Evolutionary conservation across 2,113 vertebrate genomes (phyloP).

Genomic region (Rana temporaria): DNA sequence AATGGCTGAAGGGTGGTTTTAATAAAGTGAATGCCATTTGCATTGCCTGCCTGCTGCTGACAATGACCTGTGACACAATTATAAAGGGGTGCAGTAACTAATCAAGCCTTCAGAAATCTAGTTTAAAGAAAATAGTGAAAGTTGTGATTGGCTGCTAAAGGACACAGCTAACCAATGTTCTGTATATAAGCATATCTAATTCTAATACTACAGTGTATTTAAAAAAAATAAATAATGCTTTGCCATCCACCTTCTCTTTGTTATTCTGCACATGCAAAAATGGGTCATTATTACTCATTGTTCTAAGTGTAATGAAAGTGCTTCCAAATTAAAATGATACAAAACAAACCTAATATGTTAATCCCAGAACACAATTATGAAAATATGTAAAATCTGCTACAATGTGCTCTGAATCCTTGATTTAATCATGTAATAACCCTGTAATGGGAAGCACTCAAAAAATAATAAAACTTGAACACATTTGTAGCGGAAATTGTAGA

Average conservation of each 20-base stretch:
- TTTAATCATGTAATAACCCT: slow-evolving; percentile 12
- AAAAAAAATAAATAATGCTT: too few species aligned
- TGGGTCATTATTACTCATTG: slow-evolving; percentile 14
- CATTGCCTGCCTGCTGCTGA: too few species aligned
- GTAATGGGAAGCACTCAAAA: background rate
- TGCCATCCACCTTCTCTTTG: background rate
- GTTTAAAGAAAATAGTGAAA: too few species aligned
- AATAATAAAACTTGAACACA: background rate
- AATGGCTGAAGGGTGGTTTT: too few species aligned
- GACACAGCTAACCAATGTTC: too few species aligned
- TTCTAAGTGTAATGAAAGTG: background rate
- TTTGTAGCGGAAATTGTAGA: background rate
- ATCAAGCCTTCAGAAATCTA: too few species aligned
- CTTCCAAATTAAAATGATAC: slow-evolving; percentile 4
- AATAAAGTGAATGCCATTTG: too few species aligned
- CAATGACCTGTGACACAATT: too few species aligned
- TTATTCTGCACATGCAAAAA: background rate
- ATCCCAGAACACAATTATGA: background rate
- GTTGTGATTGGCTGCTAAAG: too few species aligned
- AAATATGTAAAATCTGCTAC: slow-evolving; percentile 8
- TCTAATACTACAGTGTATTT: too few species aligned
- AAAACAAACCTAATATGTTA: slow-evolving; percentile 39
- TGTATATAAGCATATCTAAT: too few species aligned
- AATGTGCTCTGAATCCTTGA: background rate
- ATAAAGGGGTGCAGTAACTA: too few species aligned